Evolutionary conservation across 2,797 vertebrate species (phyloP).

Genomic region (Vireo griseus): DNA sequence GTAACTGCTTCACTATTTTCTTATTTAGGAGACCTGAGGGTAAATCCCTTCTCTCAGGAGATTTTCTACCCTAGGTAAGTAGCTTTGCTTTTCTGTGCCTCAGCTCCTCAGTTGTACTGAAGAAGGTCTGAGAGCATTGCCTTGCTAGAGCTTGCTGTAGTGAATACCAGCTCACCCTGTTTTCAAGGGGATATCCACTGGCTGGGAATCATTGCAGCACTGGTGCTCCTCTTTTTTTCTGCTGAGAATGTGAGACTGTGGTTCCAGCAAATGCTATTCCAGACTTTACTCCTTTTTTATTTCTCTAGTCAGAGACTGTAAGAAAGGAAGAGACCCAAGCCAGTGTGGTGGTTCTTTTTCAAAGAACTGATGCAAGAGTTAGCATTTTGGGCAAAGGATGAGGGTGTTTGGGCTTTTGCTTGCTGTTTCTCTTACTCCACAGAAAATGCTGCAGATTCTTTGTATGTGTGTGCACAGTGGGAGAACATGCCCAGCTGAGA

Average conservation of each 20-base stretch:
- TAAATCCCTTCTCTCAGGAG: background rate
- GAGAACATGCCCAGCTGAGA: background rate
- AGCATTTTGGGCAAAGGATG: background rate
- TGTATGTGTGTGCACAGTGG: slow-evolving; percentile 9
- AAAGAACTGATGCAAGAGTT: background rate
- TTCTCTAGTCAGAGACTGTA: background rate
- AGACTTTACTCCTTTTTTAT: background rate
- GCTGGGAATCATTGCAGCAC: background rate
- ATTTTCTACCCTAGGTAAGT: background rate
- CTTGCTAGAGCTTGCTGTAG: background rate
- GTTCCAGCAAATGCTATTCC: background rate
- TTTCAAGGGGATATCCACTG: background rate
- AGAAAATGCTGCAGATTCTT: slow-evolving; percentile 13
- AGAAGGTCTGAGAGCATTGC: background rate
- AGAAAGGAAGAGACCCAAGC: background rate
- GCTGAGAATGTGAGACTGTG: background rate
- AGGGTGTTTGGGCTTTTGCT: background rate
- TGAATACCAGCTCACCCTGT: background rate
- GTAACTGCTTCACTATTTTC: background rate
- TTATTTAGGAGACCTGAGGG: background rate
- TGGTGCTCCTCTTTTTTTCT: background rate
- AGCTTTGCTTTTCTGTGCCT: background rate
- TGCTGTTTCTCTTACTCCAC: background rate
- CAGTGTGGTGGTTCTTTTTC: background rate
- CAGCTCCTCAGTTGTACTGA: background rate